Conservation (phyloP, 2,797 vertebrate species). For the Denticeps clupeoides region DNA sequence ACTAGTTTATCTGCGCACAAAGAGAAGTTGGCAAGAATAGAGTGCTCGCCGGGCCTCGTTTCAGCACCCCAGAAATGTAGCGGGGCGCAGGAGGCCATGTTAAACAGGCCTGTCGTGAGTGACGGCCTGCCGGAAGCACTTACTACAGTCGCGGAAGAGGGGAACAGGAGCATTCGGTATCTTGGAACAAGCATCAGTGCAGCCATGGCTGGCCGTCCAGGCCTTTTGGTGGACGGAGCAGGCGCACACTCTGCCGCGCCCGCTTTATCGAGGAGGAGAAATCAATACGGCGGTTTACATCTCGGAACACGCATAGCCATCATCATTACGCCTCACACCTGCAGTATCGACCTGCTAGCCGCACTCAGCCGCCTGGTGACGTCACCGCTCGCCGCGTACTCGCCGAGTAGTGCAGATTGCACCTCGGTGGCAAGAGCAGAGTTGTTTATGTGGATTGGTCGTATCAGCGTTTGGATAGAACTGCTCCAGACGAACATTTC, state of each 20-base stretch:
- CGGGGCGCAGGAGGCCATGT: neutral
- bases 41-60: conserved; percentile 19
- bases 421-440: no score
- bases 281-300: conserved; percentile 61
- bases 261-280: conserved; percentile 40
- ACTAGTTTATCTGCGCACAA: conserved; percentile 70
- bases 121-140: neutral
- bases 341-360: conserved; percentile 46
- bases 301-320: conserved; percentile 52
- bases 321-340: conserved; percentile 61
- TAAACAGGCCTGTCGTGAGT: neutral
- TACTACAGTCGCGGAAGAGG: neutral
- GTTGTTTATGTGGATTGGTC: no score
- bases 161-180: conserved; percentile 1
- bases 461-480: no score
- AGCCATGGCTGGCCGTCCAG: conserved; percentile 2
- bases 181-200: conserved; percentile 17
- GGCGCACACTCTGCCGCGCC: conserved; percentile 36
- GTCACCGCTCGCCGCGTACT: no score
- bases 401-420: no score
- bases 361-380: conserved; percentile 7
- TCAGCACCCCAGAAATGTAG: neutral
- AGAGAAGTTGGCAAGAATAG: conserved; percentile 54
- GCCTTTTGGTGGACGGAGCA: conserved; percentile 30
- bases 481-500: no score